These are phyloP conservation scores for Thecophora atra DNA, from an alignment of 2,888 invertebrate species.

Conservation along the genomic window DNA sequence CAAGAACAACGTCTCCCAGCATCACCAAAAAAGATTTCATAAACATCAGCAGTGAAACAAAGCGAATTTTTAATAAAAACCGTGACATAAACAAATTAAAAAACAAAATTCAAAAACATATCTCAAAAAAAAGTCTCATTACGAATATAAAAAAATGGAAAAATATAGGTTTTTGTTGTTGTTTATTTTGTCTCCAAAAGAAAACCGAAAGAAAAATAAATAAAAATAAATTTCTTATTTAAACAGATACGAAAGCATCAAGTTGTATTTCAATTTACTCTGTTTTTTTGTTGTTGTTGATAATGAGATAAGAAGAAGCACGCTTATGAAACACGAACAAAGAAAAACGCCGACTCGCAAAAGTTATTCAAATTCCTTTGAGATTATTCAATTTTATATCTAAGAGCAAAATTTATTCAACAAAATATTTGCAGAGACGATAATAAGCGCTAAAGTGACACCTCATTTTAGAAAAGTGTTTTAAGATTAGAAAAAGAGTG, in stretches of 20 bases:
- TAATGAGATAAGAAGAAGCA: too few species aligned
- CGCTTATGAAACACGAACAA: too few species aligned
- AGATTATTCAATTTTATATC: background rate
- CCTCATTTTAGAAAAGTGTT: too few species aligned
- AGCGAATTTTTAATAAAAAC: background rate
- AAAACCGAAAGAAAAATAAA: background rate
- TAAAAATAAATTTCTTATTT: background rate
- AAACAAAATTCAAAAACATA: conserved; percentile 23
- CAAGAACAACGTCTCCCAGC: background rate
- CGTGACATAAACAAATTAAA: conserved; percentile 12
- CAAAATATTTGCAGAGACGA: too few species aligned
- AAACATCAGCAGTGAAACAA: background rate
- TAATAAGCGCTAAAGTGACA: too few species aligned
- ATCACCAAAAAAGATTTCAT: background rate
- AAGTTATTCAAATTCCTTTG: conserved; percentile 2
- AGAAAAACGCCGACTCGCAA: background rate
- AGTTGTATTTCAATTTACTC: too few species aligned
- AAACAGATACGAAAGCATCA: background rate
- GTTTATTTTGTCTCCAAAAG: too few species aligned
- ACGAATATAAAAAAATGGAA: conserved; percentile 5
- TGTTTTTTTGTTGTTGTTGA: too few species aligned
- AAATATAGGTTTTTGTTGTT: background rate
- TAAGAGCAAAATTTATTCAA: too few species aligned
- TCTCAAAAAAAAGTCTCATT: conserved; percentile 21
- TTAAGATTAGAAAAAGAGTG: too few species aligned